These are phyloP conservation scores for Buceros bicornis DNA, from an alignment of 2,797 vertebrate species.

Conservation along the genomic window DNA sequence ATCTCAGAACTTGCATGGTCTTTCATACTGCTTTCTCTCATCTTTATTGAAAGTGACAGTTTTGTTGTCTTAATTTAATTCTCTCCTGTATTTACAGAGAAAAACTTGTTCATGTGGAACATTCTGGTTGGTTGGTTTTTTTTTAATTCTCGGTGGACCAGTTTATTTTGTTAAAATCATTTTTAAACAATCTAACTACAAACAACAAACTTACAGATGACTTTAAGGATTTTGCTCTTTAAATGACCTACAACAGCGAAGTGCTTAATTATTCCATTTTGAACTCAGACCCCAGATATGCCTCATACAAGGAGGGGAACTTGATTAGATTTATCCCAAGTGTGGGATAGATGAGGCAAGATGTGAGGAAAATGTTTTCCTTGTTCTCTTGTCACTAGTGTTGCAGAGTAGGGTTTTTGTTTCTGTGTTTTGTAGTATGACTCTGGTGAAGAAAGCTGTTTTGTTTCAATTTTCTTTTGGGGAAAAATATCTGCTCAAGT, in stretches of 20 bases:
- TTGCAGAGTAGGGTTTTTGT: background rate
- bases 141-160: background rate
- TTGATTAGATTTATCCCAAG: background rate
- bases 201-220: background rate
- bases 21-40: background rate
- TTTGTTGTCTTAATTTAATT: background rate
- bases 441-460: background rate
- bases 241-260: background rate
- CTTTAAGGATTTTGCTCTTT: background rate
- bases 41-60: background rate
- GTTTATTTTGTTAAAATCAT: background rate
- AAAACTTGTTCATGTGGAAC: background rate
- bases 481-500: background rate
- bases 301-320: background rate
- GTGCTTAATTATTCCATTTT: background rate
- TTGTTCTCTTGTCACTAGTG: background rate
- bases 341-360: background rate
- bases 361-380: background rate
- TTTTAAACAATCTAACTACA: background rate
- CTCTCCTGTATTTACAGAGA: background rate
- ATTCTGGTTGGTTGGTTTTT: too few relatives aligned
- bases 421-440: background rate
- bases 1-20: background rate
- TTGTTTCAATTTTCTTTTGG: background rate
- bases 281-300: background rate